A percentile compares a stretch with the other conserved stretches of the same genome.
Evolutionary conservation across 2,113 vertebrate species (phyloP).

Genomic region (Leptodactylus fuscus): DNA sequence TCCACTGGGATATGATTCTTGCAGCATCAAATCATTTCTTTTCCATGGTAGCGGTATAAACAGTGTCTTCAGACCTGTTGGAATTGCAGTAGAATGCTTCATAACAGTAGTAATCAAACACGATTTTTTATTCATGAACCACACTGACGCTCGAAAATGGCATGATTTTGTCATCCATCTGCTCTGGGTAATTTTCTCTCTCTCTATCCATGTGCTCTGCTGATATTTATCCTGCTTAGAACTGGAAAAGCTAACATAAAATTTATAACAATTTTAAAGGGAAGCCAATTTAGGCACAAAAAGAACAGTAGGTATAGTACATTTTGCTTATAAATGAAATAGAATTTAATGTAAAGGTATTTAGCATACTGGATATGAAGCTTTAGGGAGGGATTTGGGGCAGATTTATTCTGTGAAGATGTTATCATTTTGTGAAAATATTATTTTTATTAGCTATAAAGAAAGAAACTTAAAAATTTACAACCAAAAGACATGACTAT

Average conservation of each 20-base stretch:
- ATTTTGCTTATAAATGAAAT: neutral
- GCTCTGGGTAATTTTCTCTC: constrained; percentile 55
- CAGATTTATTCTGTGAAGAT: too few species aligned
- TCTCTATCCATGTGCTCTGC: constrained; percentile 52
- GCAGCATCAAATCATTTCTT: constrained; percentile 51
- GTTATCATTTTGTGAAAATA: too few species aligned
- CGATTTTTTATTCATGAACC: constrained; percentile 60
- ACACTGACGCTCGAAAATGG: constrained; percentile 50
- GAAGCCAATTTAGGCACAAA: constrained; percentile 8
- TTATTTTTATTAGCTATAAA: too few species aligned
- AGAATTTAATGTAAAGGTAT: neutral
- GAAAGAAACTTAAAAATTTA: too few species aligned
- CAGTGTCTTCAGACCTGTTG: constrained; percentile 57
- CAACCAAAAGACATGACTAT: too few species aligned
- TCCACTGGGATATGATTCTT: constrained; percentile 52
- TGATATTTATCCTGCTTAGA: constrained; percentile 56
- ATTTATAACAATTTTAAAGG: constrained; percentile 41
- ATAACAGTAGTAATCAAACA: constrained; percentile 61
- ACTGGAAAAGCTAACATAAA: constrained; percentile 46
- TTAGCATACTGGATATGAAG: neutral
- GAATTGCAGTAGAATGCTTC: constrained; percentile 57
- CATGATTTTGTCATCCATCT: constrained; percentile 60
- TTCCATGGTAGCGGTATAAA: constrained; percentile 41
- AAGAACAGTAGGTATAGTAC: neutral
- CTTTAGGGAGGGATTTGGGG: too few species aligned